Evolutionary conservation across 2,888 invertebrate species (phyloP).

Genomic region (Temnothorax rugatulus): DNA sequence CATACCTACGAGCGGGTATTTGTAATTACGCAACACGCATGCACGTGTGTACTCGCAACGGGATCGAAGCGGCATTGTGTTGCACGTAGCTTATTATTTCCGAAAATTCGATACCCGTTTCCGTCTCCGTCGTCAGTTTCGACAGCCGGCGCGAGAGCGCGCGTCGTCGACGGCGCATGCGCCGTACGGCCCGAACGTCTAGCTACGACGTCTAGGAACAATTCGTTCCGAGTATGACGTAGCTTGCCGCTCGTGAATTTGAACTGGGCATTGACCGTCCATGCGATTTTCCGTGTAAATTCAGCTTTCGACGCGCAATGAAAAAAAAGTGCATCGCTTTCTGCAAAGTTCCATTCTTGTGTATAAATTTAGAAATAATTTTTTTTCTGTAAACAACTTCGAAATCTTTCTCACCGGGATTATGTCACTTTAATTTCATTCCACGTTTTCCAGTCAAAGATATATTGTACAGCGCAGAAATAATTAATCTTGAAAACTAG

Average conservation of each 20-base stretch:
- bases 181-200: not conserved
- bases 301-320: not conserved
- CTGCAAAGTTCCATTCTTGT: not conserved
- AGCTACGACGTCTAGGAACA: constrained; percentile 11
- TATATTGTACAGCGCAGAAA: too few species aligned
- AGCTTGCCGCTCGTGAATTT: constrained; percentile 10
- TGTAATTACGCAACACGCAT: constrained; percentile 48
- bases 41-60: constrained; percentile 37
- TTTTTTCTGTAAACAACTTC: not conserved
- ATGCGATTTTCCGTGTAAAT: not conserved
- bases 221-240: not conserved
- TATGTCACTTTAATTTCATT: not conserved
- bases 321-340: not conserved
- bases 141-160: constrained; percentile 49
- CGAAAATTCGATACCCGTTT: constrained; percentile 55
- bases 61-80: constrained; percentile 50
- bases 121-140: constrained; percentile 45
- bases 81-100: constrained; percentile 52
- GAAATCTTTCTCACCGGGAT: not conserved
- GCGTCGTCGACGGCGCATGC: constrained; percentile 24
- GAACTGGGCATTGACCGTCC: not conserved
- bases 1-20: constrained; percentile 20
- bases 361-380: not conserved
- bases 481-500: not conserved
- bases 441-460: not conserved